phyloP scores from a whole-genome alignment of 2,797 vertebrate species.

The Arrhamphus sclerolepis region DNA sequence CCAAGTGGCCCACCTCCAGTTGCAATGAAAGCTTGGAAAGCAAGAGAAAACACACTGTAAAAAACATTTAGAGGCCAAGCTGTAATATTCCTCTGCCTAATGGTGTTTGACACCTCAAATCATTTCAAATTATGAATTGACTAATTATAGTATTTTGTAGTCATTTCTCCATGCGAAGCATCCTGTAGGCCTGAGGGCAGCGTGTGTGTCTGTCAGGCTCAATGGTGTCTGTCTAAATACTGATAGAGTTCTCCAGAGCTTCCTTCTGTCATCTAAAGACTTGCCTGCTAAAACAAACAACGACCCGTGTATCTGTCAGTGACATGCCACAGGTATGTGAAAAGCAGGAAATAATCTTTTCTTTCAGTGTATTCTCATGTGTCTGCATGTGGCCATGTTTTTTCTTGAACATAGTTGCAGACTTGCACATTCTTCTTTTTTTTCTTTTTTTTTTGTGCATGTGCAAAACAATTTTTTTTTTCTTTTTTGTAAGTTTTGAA shows the following conservation, averaged over 20 bases:
- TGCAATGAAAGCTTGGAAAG: conserved; percentile 43
- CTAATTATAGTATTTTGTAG: conserved; percentile 1
- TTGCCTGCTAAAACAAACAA: conserved; percentile 75
- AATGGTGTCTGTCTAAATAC: conserved; percentile 79
- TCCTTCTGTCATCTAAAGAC: conserved; percentile 70
- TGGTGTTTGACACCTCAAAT: conserved; percentile 18
- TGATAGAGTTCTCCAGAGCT: conserved; percentile 75
- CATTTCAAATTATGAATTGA: neutral
- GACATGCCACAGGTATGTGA: conserved; percentile 55
- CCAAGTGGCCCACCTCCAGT: conserved; percentile 59
- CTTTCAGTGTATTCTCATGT: conserved; percentile 5
- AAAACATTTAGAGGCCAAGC: conserved; percentile 23
- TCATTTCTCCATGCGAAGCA: conserved; percentile 21
- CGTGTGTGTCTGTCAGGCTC: conserved; percentile 51
- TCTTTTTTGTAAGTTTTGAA: neutral
- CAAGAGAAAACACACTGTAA: conserved; percentile 43
- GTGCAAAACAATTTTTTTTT: neutral
- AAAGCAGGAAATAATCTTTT: conserved; percentile 65
- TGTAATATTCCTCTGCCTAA: conserved; percentile 23
- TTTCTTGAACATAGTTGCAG: conserved; percentile 1
- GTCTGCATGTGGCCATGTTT: neutral
- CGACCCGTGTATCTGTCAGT: conserved; percentile 70
- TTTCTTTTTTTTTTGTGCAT: neutral
- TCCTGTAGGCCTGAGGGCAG: conserved; percentile 34
- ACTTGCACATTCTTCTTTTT: neutral